Percentiles rank a stretch among this genome's conserved stretches.
Conservation (phyloP, 2,797 vertebrate genomes). For the Parambassis ranga region DNA sequence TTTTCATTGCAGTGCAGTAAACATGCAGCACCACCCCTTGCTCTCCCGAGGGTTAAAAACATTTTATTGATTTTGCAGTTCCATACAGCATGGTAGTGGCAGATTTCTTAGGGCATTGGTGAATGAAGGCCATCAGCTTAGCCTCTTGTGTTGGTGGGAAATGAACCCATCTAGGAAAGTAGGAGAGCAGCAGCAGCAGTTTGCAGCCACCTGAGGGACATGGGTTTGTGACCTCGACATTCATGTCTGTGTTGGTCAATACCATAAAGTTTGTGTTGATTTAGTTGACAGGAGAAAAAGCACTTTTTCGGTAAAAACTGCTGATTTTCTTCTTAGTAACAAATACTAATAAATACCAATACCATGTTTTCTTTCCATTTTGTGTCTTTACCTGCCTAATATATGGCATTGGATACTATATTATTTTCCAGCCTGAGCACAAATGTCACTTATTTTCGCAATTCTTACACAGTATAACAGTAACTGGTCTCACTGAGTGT, state of each 20-base stretch:
- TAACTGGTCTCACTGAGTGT: background rate
- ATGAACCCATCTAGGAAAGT: conserved; percentile 37
- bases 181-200: background rate
- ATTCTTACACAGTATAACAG: background rate
- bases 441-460: background rate
- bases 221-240: conserved; percentile 30
- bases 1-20: conserved; percentile 38
- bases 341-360: too few relatives aligned
- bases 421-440: background rate
- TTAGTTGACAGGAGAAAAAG: conserved; percentile 7
- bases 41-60: conserved; percentile 47
- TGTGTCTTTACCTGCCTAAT: too few relatives aligned
- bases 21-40: conserved; percentile 13
- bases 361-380: too few relatives aligned
- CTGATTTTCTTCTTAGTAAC: too few relatives aligned
- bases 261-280: background rate
- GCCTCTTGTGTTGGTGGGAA: conserved; percentile 37
- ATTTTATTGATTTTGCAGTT: conserved; percentile 62
- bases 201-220: conserved; percentile 5
- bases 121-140: conserved; percentile 54
- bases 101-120: conserved; percentile 33
- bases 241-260: background rate
- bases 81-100: conserved; percentile 2
- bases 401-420: background rate
- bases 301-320: too few relatives aligned